These are phyloP conservation scores for Keiferia lycopersicella DNA, from an alignment of 2,888 invertebrate genomes.

Conservation along the genomic window DNA sequence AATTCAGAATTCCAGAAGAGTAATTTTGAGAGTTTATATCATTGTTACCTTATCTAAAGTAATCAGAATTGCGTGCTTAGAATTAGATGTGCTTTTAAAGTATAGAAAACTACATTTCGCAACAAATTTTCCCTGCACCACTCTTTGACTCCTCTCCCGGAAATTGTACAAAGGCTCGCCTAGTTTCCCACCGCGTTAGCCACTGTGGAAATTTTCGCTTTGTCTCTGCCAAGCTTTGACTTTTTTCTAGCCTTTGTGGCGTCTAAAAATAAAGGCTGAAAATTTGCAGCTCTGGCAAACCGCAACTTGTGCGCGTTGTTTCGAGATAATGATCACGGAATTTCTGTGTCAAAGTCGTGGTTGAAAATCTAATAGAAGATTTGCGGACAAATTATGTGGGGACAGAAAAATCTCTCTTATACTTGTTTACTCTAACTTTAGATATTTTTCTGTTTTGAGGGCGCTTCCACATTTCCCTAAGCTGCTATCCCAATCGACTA, in stretches of 20 bases:
- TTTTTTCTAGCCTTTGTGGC: constrained; percentile 17
- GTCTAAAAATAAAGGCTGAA: background rate
- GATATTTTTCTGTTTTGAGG: too few relatives aligned
- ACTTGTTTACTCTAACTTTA: too few relatives aligned
- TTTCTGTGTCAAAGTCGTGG: background rate
- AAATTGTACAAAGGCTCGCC: constrained; percentile 19
- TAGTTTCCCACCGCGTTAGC: constrained; percentile 4
- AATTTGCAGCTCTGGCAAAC: background rate
- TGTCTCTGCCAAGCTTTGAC: constrained; percentile 18
- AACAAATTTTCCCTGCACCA: constrained; percentile 6
- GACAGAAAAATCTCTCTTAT: background rate
- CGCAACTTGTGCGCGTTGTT: background rate
- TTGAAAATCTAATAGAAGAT: background rate
- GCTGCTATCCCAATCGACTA: too few relatives aligned
- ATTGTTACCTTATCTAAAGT: too few relatives aligned
- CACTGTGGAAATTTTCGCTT: constrained; percentile 10
- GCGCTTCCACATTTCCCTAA: too few relatives aligned
- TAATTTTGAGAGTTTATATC: too few relatives aligned
- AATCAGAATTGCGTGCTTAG: background rate
- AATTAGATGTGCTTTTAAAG: background rate
- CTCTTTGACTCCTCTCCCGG: constrained; percentile 24
- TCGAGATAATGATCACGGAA: constrained; percentile 6
- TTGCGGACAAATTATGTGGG: too few relatives aligned
- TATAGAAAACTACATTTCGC: background rate
- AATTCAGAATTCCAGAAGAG: background rate